Evolutionary conservation across 1,140 invertebrate genomes (phyloP), one percentile per base, ranked within the genome.

Genomic region (Drosophila miranda): DNA sequence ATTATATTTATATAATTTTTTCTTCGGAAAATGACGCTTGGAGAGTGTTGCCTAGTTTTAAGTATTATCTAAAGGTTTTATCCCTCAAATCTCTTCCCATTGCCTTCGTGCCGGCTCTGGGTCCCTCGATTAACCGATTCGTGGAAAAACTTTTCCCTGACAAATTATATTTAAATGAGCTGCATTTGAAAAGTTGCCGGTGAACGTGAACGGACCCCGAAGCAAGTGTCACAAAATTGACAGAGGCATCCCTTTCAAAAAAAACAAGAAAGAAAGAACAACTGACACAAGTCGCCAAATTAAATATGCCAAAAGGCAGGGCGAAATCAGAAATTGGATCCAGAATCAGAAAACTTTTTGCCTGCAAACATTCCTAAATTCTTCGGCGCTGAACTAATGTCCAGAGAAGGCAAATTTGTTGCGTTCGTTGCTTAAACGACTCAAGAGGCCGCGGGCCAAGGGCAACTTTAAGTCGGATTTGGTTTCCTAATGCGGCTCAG

Each of bases 141-240:
- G 26, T 60, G 41, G 49, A 23, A 75, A 82, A 78, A 66, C 49
- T 67, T 80, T 67, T 6, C 14, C 43, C 43, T 62, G 69, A 86
- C 74, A 86, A 86, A 86, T 86, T 66, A 81, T 86, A 81, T 86
- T 86, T 75, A 86, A 86, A 86, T 81, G 82, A 87, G 82, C 75
- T 78, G 82, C 82, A 66, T 71, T 87, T 71, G 75, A 75, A 87
- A 87, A 87, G 82, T 86, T 84, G 59, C 34, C 50, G 49, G 44
- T 62, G 59, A 69, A 68, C 42, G 51, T 70, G 59, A 69, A 68
- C 42, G 46, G 52, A 16, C 54, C 63, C 66, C 66, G 34, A 49
- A 57, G 68, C 66, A 74, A 75, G 75, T 77, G 67, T 77, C 68
- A 62, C 56, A 64, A 60, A 74, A 82, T 74, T 86, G 81, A 81